Evolutionary conservation across 1,140 invertebrate species (phyloP), one percentile per base, ranked within the genome.

Genomic region (Bombus haemorrhoidalis): DNA sequence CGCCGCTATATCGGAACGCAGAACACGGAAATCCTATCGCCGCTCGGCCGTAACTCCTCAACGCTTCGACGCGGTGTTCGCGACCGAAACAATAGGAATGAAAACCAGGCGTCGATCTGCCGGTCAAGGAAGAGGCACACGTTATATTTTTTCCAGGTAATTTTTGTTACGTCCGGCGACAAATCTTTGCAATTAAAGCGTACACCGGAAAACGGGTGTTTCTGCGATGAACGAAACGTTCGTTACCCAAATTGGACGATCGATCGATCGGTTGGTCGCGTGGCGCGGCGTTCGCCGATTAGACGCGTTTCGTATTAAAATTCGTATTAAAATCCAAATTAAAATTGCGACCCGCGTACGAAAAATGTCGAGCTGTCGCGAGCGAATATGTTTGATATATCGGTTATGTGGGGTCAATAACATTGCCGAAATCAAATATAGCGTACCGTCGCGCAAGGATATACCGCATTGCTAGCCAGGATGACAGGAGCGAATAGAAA

Each of bases 201-300:
- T 8, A 22, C 18, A 53, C 18, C 47, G 75, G 64, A 62, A 15
- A 47, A 34, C 32, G 32, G 9, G 41, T 18, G 62, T 87, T 18
- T 47, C 53, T 73, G n/a, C 59, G 68, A 32, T 47, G 71, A 84
- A 81, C 83, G 76, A 28, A 64, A 47, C 74, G 39, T 82, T 88
- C 85, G 86, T 88, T 88, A 84, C 79, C 74, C 72, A 88, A 87
- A 76, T 88, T 78, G 79, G 59, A 53, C 73, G 86, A 87, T 86
- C 85, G 71, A 73, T 37, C 47, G 47, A 53, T 53, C 47, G 25
- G 18, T 32, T 25, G 9, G 32, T 41, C 22, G 43, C 43, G 75
- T 68, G 85, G 32, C 59, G 69, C 39, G 53, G 32, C 74, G 68
- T 53, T 62, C 34, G 73, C 57, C 66, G 66, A 88, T 87, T 82